phyloP scores from a whole-genome alignment of 2,113 vertebrate species.

The Plectropomus leopardus region DNA sequence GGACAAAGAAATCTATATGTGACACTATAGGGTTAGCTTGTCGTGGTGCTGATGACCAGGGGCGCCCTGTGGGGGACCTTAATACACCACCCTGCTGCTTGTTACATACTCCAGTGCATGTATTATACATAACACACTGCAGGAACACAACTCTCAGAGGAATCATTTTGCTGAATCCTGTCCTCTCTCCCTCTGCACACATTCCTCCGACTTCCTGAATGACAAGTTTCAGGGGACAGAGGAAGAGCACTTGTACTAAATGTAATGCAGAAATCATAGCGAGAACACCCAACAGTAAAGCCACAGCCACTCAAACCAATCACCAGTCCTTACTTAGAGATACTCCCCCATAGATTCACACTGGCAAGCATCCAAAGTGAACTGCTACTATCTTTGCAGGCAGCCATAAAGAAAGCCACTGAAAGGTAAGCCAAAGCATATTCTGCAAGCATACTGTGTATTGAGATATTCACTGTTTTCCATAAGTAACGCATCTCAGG shows the following conservation, averaged over 20 bases:
- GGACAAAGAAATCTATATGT: conserved; percentile 24
- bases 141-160: conserved; percentile 69
- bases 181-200: conserved; percentile 40
- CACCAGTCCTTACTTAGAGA: conserved; percentile 68
- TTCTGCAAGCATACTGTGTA: conserved; percentile 73
- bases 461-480: conserved; percentile 83
- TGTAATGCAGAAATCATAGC: conserved; percentile 69
- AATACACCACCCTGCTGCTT: conserved; percentile 65
- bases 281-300: conserved; percentile 49
- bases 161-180: conserved; percentile 62
- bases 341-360: conserved; percentile 71
- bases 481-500: conserved; percentile 79
- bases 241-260: conserved; percentile 50
- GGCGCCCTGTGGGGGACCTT: conserved; percentile 64
- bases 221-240: conserved; percentile 52
- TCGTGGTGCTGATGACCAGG: conserved; percentile 64
- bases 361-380: conserved; percentile 77
- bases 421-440: conserved; percentile 78
- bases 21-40: conserved; percentile 50
- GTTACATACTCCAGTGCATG: conserved; percentile 73
- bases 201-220: conserved; percentile 51
- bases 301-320: conserved; percentile 76
- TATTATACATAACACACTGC: conserved; percentile 77
- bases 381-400: conserved; percentile 75
- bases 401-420: conserved; percentile 75